Evolutionary conservation across 2,113 vertebrate species (phyloP), one percentile per base, ranked within the genome.

Genomic region (Ictidomys tridecemlineatus): DNA sequence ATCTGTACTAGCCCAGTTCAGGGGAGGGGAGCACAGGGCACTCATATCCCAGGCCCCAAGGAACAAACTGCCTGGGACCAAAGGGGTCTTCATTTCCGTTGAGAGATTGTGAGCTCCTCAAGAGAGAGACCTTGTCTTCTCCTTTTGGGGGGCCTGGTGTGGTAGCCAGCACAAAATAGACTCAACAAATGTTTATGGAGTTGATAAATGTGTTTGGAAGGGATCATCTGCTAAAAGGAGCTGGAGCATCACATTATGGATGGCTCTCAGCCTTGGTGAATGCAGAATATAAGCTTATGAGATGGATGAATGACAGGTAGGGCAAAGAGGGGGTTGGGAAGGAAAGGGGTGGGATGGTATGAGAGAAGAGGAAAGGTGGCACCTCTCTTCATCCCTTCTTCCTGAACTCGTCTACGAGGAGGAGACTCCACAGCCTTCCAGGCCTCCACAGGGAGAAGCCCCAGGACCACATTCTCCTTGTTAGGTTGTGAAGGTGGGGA

Each of bases 1-100:
- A 42, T 93, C 83, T n/a, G 79, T 18, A 32, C 93, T 77, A 37
- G 48, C 85, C 95, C 72, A 5, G 76, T 30, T 53, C 74, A 65
- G 83, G 79, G 79, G 91, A 89, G 93, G 84, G 20, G 69, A 11
- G 58, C 0, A 0, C 2, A 8, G 17, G 63, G 69, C 14, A 11
- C 45, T 51, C 45, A 1, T 0, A 39, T 37, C 87, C 76, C 5
- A 28, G 61, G 86, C 77, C 73, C 85, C 51, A 20, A 63, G 28
- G 61, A 93, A 51, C 30, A 56, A 78, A 61, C 65, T 13, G n/a
- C 51, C 53, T 93, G 39, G 32, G 74, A 89, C 84, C 76, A 51
- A 87, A 93, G 92, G 67, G 39, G 26, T 78, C 17, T 84, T 53
- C 37, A 48, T 86, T 67, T 48, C 26, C 39, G 51, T 11, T 22